These are phyloP conservation scores for Acanthiza pusilla DNA, from an alignment of 2,797 vertebrate genomes.

Conservation along the genomic window DNA sequence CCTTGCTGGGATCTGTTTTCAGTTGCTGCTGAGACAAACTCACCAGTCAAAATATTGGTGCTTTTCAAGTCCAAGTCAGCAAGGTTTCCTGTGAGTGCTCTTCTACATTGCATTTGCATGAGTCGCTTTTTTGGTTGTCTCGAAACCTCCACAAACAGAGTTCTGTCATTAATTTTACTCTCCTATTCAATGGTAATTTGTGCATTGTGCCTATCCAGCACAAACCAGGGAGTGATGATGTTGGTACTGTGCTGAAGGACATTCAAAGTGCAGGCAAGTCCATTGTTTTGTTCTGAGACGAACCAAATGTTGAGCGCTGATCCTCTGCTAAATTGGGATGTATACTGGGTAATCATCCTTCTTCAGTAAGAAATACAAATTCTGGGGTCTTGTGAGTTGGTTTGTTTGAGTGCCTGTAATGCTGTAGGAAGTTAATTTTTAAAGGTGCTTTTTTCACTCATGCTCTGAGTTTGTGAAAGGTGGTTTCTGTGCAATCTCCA, in stretches of 20 bases:
- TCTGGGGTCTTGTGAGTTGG: not conserved
- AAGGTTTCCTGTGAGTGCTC: not conserved
- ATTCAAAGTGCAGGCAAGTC: not conserved
- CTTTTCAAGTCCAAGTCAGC: constrained; percentile 13
- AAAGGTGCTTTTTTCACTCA: not conserved
- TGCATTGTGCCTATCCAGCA: not conserved
- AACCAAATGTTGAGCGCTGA: not conserved
- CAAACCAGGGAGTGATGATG: not conserved
- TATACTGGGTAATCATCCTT: not conserved
- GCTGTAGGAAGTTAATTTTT: not conserved
- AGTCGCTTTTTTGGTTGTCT: not conserved
- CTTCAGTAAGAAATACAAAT: not conserved
- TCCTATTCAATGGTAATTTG: constrained; percentile 27
- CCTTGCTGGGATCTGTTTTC: constrained; percentile 12
- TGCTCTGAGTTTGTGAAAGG: not conserved
- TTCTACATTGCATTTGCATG: constrained; percentile 1
- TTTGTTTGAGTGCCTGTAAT: not conserved
- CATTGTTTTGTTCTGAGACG: constrained; percentile 13
- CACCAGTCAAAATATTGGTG: not conserved
- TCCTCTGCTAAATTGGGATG: not conserved
- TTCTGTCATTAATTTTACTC: constrained; percentile 40
- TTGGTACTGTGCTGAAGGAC: not conserved
- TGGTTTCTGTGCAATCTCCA: not conserved
- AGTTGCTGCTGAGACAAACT: constrained; percentile 9
- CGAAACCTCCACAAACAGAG: not conserved